These are phyloP conservation scores for Chrysemys picta DNA, from an alignment of 2,113 vertebrate genomes.

Conservation along the genomic window DNA sequence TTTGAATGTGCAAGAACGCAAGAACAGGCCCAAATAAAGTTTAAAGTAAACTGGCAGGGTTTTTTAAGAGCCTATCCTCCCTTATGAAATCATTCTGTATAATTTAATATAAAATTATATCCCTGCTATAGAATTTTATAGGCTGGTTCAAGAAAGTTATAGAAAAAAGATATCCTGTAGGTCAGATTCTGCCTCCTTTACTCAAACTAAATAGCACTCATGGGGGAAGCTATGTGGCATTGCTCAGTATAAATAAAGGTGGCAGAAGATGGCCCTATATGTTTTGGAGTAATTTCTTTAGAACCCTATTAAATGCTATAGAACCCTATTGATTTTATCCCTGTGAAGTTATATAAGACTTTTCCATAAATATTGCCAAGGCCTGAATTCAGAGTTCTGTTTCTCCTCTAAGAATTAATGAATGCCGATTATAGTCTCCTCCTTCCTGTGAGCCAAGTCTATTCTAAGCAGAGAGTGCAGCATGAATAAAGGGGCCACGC, in stretches of 20 bases:
- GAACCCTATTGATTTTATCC: neutral
- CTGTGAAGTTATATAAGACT: neutral
- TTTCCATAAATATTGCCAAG: neutral
- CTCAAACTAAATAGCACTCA: neutral
- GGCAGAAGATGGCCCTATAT: neutral
- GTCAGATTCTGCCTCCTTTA: constrained; percentile 7
- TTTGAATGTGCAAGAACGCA: neutral
- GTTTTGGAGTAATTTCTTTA: neutral
- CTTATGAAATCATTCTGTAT: neutral
- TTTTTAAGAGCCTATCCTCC: neutral
- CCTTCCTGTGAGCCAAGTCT: neutral
- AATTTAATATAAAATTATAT: neutral
- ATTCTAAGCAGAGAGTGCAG: neutral
- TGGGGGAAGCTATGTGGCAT: neutral
- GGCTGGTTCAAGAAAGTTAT: neutral
- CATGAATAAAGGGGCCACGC: neutral
- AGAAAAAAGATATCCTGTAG: neutral
- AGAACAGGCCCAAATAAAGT: neutral
- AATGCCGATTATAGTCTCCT: neutral
- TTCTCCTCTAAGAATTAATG: neutral
- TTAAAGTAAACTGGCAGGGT: neutral
- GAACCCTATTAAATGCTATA: neutral
- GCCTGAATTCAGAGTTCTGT: neutral
- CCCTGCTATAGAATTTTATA: neutral
- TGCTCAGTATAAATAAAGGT: neutral